These are phyloP conservation scores for Berghia stephanieae DNA, from an alignment of 1,140 invertebrate species.

Conservation along the genomic window DNA sequence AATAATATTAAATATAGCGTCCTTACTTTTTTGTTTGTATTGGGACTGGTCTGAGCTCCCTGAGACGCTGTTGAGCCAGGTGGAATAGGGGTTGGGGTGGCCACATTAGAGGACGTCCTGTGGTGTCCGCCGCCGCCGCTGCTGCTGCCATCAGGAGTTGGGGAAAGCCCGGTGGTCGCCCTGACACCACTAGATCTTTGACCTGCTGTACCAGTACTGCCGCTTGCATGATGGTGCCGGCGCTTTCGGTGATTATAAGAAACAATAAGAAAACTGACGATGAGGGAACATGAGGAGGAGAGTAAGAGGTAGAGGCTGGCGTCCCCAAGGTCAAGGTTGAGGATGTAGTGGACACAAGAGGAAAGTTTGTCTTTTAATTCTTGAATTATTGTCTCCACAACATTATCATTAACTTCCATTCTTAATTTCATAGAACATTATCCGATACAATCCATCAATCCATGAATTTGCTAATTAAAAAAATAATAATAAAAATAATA, in stretches of 20 bases:
- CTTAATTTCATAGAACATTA: no score
- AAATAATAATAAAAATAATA: no score
- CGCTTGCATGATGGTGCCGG: conserved; percentile 50
- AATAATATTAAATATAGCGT: neutral
- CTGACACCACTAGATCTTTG: no score
- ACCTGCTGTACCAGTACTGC: conserved; percentile 1
- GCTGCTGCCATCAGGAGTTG: neutral
- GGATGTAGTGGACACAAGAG: no score
- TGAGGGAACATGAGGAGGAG: conserved; percentile 38
- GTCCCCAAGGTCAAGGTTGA: neutral
- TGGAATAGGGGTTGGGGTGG: conserved; percentile 50
- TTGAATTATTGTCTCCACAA: no score
- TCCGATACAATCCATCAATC: no score
- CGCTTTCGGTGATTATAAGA: conserved; percentile 53
- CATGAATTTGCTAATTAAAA: no score
- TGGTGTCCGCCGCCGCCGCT: neutral
- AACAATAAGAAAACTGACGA: conserved; percentile 39
- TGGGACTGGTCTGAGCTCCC: conserved; percentile 51
- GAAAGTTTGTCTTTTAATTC: no score
- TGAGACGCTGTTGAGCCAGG: conserved; percentile 33
- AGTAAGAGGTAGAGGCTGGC: conserved; percentile 29
- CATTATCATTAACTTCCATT: no score
- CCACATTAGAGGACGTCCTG: no score
- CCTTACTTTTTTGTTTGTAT: conserved; percentile 50
- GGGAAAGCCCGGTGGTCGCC: neutral